Base-by-base conservation (phyloP, 2,888 invertebrate genomes). In the Eupithecia abbreviata region DNA sequence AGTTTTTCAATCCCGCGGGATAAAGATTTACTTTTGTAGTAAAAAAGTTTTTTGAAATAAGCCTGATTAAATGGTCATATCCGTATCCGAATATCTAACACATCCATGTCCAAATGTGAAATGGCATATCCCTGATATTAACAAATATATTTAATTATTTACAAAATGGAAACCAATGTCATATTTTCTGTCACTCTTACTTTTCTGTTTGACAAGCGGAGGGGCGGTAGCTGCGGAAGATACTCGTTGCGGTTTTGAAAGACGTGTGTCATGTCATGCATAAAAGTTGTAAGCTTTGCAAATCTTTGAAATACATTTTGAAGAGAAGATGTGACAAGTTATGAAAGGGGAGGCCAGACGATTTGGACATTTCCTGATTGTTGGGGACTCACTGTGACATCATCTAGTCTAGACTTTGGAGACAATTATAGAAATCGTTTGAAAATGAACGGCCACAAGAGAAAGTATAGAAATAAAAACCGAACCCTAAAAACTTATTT, bases 291-390 rank as follows among this genome's bases (percentile, higher is more conserved):
- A 66, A 66, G 5, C 5, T 66, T 69, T 47, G 47, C 30, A 72
- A 42, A 66, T 41, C 65, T 49, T 43, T 65, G 18, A 58, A 58
- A 58, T 58, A 58, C 42, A 47, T 42, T 62, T 62, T 47, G 30
- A 66, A 69, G n/a, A 69, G 42, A 68, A 68, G 12, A 68, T 65
- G 55, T 73, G 71, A 80, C 75, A 74, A 62, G 73, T 75, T 76
- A 18, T 42, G 47, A 71, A 75, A 75, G 71, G 73, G 62, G 74
- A 71, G 67, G 73, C 41, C 51, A 75, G 78, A 79, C 75, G 65
- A 65, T 72, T 76, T 75, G 47, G 70, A 77, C 73, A 70, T 78
- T 77, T 79, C 80, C 79, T 77, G 66, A 72, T 74, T 74, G 58
- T 62, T 68, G 55, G 12, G 62, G 73, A 69, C 55, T 55, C 42